Conservation (phyloP, 2,113 vertebrate genomes). For the Dunckerocampus dactyliophorus region DNA sequence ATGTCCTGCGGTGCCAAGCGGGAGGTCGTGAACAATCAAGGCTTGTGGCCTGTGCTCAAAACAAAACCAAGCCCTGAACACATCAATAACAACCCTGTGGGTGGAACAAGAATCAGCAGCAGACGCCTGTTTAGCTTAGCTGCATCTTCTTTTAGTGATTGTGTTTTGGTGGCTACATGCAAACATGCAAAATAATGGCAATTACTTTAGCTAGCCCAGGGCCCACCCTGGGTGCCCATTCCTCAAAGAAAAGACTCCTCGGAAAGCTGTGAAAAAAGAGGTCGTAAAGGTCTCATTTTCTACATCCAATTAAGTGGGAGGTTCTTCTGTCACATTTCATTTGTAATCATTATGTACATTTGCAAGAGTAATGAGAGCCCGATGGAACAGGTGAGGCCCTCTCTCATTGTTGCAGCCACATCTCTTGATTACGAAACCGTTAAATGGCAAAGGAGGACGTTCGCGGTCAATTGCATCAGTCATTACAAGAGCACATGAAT, state of each 20-base stretch:
- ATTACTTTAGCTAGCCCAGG: not conserved
- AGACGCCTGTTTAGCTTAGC: not conserved
- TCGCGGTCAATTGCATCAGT: slow-evolving; percentile 40
- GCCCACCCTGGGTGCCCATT: not conserved
- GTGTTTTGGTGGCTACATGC: not conserved
- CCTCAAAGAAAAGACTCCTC: not conserved
- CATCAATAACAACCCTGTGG: slow-evolving; percentile 27
- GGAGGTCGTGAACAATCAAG: slow-evolving; percentile 52
- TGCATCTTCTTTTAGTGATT: slow-evolving; percentile 2
- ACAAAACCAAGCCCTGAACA: slow-evolving; percentile 46
- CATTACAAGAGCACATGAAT: slow-evolving; percentile 19
- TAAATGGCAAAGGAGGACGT: slow-evolving; percentile 45
- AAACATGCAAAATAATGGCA: not conserved
- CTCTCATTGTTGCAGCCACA: slow-evolving; percentile 23
- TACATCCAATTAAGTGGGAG: slow-evolving; percentile 46
- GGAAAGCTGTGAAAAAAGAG: not conserved
- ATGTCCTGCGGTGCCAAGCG: slow-evolving; percentile 30
- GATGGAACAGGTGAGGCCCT: slow-evolving; percentile 58
- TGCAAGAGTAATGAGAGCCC: slow-evolving; percentile 49
- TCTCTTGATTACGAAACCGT: slow-evolving; percentile 59
- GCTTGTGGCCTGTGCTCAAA: slow-evolving; percentile 45
- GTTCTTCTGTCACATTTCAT: slow-evolving; percentile 43
- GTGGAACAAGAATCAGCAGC: slow-evolving; percentile 18
- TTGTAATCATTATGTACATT: slow-evolving; percentile 58
- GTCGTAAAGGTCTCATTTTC: slow-evolving; percentile 26